Evolutionary conservation across 2,888 invertebrate genomes (phyloP).

Genomic region (Pammene aurita): DNA sequence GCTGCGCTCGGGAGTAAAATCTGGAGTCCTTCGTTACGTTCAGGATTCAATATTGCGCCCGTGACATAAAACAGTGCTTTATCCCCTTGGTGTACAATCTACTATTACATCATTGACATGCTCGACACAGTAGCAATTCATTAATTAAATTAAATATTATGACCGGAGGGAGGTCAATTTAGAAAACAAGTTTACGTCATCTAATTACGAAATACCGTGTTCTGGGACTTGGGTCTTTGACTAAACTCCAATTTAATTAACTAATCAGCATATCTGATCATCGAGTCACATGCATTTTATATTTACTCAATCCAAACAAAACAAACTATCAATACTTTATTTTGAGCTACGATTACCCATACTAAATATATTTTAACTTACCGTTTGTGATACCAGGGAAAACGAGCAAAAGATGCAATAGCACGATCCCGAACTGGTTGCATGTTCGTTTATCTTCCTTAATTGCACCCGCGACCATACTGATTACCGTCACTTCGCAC

Average conservation of each 20-base stretch:
- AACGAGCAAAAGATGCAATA: constrained; percentile 72
- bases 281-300: not conserved
- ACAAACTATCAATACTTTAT: not conserved
- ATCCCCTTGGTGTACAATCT: no score
- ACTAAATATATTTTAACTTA: constrained; percentile 52
- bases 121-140: not conserved
- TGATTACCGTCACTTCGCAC: constrained; percentile 64
- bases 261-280: not conserved
- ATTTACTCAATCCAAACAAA: constrained; percentile 12
- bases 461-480: constrained; percentile 75
- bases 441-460: constrained; percentile 72
- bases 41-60: no score
- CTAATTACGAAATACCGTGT: constrained; percentile 3
- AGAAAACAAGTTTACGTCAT: constrained; percentile 1
- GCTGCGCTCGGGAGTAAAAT: no score
- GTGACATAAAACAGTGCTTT: no score
- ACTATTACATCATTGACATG: constrained; percentile 7
- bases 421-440: constrained; percentile 72
- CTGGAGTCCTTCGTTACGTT: no score
- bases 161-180: constrained; percentile 1
- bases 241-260: constrained; percentile 1
- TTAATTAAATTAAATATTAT: constrained; percentile 24
- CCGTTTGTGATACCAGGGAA: constrained; percentile 64
- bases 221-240: not conserved
- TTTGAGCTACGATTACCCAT: not conserved